Evolutionary conservation across 2,797 vertebrate species (phyloP), one percentile per base, ranked within the genome.

Genomic region (Falco peregrinus): DNA sequence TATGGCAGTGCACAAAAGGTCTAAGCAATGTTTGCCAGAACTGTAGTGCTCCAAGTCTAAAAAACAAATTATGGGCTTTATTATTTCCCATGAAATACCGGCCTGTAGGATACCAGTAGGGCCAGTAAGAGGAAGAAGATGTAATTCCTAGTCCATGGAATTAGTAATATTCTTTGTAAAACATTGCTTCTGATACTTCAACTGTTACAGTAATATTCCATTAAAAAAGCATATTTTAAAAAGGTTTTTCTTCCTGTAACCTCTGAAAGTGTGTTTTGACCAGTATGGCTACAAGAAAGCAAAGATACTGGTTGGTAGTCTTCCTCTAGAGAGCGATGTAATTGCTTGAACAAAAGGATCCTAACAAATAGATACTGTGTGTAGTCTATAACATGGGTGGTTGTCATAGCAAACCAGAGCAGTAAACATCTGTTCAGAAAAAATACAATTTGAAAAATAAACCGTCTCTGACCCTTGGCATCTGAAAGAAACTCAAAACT

Each of bases 331-430:
- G 39, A 91, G 50, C 47, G 51, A 19, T 68, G 69, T 65, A 85
- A 37, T 63, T 88, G 39, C 74, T 63, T 54, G 65, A 96, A 91
- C 93, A 96, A 91, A 93, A 93, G 90, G 48, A 91, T 81, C 71
- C 43, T 69, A 29, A 59, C 59, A 73, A 57, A 78, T 45, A 51
- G 73, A 37, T 89, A 9, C n/a, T 76, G 59, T 19, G 1, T 92
- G 65, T 81, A 70, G 47, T 45, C 51, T 71, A 1, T 65, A 89
- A 35, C 43, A 75, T 39, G 71, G 33, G 33, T 63, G 87, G 93
- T 93, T 96, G 82, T 96, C 89, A 86, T 73, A 95, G 92, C 81
- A 94, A 95, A 90, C 19, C 68, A 71, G 78, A 87, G 61, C 75
- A 50, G 73, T 47, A 70, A 89, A 83, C 90, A 97, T 65, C 89